Evolutionary conservation across 1,140 invertebrate genomes (phyloP), one percentile per base, ranked within the genome.

Genomic region (Linepithema humile): DNA sequence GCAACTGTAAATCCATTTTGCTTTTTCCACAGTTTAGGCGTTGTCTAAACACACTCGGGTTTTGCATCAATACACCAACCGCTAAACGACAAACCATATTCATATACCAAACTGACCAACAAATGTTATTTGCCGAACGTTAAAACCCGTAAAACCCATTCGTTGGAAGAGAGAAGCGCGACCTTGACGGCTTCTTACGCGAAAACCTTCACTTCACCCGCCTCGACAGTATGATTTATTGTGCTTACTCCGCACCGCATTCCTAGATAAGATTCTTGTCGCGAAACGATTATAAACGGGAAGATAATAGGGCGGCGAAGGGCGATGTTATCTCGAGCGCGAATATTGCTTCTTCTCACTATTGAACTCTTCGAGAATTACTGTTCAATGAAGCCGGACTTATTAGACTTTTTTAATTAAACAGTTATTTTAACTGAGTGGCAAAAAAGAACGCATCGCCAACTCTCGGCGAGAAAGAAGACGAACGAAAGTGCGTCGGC

Each of bases 1-100:
- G 48, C 35, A 83, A 75, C 77, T 64, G 50, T 57, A 67, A 70
- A 83, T 77, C 69, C 74, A 86, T 80, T 80, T 70, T 35, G 48
- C 75, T 70, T 80, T 80, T 80, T 80, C 64, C 48, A 57, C 75
- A 48, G 48, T 53, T 17, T 80, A 80, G 64, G 35, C 70, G 64
- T 48, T 80, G 62, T 80, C 75, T 65, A 80, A 80, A 80, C 75
- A 80, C 48, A 48, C 12, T 48, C 55, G 45, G 64, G 23, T 69
- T 69, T 80, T 55, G 75, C 75, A 80, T 80, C 75, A 55, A 69
- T 80, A 80, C 64, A 38, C 35, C 64, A 35, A n/a, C 75, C 75
- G 70, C 48, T 43, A 55, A 69, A 70, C 48, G 75, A 64, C 48
- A 80, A 69, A 70, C 75, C 35, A 35, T 80, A 80, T 70, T 80